Conservation (phyloP, 2,797 vertebrate species). For the Limosa lapponica region DNA sequence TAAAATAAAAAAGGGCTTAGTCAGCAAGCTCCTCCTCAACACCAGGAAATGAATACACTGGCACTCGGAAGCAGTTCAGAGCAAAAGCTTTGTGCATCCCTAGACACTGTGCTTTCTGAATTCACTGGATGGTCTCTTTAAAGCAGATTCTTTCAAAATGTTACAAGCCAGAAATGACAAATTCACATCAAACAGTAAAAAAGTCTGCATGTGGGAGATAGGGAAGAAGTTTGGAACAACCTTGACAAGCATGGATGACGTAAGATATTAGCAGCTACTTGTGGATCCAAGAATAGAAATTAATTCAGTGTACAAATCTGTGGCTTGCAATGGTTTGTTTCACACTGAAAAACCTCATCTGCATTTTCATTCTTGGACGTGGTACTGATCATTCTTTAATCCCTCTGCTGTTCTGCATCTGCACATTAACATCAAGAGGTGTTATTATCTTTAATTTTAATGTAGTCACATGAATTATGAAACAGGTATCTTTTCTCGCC, state of each 20-base stretch:
- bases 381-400: conserved; percentile 18
- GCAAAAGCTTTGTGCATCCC: neutral
- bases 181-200: neutral
- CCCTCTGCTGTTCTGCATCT: neutral
- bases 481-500: neutral
- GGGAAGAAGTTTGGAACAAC: neutral
- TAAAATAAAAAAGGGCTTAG: neutral
- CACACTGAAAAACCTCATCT: neutral
- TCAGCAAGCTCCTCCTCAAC: neutral
- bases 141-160: neutral
- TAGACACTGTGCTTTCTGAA: neutral
- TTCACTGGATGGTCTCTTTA: neutral
- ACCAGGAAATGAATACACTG: neutral
- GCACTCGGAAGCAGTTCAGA: neutral
- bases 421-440: neutral
- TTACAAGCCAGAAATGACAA: neutral
- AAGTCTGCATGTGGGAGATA: neutral
- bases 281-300: neutral
- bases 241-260: neutral
- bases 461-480: conserved; percentile 13
- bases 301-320: neutral
- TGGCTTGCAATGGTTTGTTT: neutral
- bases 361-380: neutral
- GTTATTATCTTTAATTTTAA: conserved; percentile 9
- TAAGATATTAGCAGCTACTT: neutral